Evolutionary conservation across 2,797 vertebrate species (phyloP).

Genomic region (Bradypus variegatus): DNA sequence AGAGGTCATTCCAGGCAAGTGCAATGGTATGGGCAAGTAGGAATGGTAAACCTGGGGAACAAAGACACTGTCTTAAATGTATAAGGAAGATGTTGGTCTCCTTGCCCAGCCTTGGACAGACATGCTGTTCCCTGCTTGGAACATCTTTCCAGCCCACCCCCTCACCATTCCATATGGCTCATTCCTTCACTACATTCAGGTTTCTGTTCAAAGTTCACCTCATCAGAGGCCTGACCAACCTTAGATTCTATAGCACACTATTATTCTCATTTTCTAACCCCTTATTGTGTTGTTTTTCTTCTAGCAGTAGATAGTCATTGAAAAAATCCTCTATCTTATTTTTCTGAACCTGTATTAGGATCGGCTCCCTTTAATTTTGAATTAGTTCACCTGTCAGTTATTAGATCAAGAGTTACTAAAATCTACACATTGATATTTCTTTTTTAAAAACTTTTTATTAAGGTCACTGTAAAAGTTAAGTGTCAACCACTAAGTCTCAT

Average conservation of each 20-base stretch:
- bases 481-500: background rate
- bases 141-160: background rate
- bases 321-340: background rate
- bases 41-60: background rate
- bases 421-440: background rate
- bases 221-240: background rate
- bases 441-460: background rate
- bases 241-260: background rate
- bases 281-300: background rate
- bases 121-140: background rate
- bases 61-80: background rate
- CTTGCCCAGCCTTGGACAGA: background rate
- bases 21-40: background rate
- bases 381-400: background rate
- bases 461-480: constrained; percentile 12
- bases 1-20: background rate
- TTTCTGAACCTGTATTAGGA: background rate
- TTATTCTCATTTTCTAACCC: background rate
- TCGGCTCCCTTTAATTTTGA: background rate
- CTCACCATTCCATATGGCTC: background rate
- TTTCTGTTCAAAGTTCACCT: background rate
- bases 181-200: background rate
- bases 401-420: background rate
- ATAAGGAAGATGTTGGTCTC: background rate
- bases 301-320: background rate